phyloP scores from a whole-genome alignment of 2,888 invertebrate species.

The Catocala sponsa region DNA sequence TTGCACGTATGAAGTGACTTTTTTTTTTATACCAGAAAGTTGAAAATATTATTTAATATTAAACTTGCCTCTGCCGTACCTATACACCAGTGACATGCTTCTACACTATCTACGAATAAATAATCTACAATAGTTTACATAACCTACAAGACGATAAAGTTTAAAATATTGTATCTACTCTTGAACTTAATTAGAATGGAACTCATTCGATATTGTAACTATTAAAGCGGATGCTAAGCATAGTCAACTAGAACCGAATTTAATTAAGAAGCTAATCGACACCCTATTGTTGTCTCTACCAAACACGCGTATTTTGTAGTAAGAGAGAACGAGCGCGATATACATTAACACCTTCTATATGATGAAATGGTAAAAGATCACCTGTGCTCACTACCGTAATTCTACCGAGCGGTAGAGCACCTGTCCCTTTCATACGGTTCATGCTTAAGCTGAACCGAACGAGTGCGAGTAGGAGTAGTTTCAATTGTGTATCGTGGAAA shows the following conservation, averaged over 20 bases:
- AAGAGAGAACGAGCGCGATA: slow-evolving; percentile 71
- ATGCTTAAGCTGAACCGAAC: slow-evolving; percentile 85
- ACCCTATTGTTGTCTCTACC: slow-evolving; percentile 66
- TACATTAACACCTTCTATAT: slow-evolving; percentile 78
- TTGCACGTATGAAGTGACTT: slow-evolving; percentile 6
- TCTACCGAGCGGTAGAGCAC: slow-evolving; percentile 84
- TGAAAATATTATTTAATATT: too few species aligned
- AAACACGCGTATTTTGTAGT: slow-evolving; percentile 35
- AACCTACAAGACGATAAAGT: slow-evolving; percentile 62
- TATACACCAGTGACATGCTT: slow-evolving; percentile 54
- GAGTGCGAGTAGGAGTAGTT: slow-evolving; percentile 88
- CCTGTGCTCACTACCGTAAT: slow-evolving; percentile 88
- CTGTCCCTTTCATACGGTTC: slow-evolving; percentile 87
- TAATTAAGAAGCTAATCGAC: slow-evolving; percentile 73
- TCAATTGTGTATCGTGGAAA: slow-evolving; percentile 52
- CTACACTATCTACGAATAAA: slow-evolving; percentile 58
- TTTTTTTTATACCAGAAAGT: too few species aligned
- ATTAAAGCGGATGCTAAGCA: slow-evolving; percentile 79
- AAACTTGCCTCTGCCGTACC: slow-evolving; percentile 35
- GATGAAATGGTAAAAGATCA: slow-evolving; percentile 86
- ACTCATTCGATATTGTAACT: slow-evolving; percentile 66
- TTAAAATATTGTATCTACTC: slow-evolving; percentile 65
- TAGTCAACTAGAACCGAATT: slow-evolving; percentile 75
- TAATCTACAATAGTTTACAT: slow-evolving; percentile 40
- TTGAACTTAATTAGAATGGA: slow-evolving; percentile 73